These are phyloP conservation scores for Melipona beecheii DNA, from an alignment of 2,888 invertebrate species.

Conservation along the genomic window DNA sequence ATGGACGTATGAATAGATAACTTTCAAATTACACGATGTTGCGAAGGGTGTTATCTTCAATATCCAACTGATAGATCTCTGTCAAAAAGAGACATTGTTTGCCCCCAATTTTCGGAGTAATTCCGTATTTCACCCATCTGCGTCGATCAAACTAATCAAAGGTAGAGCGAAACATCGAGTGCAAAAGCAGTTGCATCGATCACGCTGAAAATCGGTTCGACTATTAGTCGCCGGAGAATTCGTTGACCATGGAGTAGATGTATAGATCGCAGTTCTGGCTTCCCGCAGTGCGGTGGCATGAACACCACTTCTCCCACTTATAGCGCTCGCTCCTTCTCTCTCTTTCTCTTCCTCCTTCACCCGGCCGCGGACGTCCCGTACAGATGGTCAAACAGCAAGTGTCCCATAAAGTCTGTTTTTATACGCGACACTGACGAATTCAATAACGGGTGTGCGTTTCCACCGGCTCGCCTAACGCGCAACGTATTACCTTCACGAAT, in stretches of 20 bases:
- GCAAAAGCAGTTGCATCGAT: background rate
- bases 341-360: constrained; percentile 12
- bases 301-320: constrained; percentile 35
- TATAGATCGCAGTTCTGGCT: constrained; percentile 59
- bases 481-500: constrained; percentile 71
- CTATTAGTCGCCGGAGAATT: constrained; percentile 29
- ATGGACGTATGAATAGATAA: no score
- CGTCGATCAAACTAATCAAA: background rate
- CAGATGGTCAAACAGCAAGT: constrained; percentile 80
- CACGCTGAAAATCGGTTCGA: constrained; percentile 23
- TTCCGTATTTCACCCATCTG: no score
- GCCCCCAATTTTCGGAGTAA: no score
- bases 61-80: no score
- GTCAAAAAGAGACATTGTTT: no score
- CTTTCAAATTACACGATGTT: no score
- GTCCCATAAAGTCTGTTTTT: constrained; percentile 81
- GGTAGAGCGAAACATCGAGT: background rate
- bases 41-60: no score
- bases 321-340: constrained; percentile 8
- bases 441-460: constrained; percentile 75
- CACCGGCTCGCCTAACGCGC: constrained; percentile 64
- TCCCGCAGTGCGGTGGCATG: constrained; percentile 63
- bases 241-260: constrained; percentile 49
- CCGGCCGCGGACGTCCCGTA: constrained; percentile 42
- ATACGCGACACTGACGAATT: constrained; percentile 79